A percentile compares a stretch with the other conserved stretches of the same genome.
phyloP scores from a whole-genome alignment of 2,113 vertebrate species.

The Anas platyrhynchos region DNA sequence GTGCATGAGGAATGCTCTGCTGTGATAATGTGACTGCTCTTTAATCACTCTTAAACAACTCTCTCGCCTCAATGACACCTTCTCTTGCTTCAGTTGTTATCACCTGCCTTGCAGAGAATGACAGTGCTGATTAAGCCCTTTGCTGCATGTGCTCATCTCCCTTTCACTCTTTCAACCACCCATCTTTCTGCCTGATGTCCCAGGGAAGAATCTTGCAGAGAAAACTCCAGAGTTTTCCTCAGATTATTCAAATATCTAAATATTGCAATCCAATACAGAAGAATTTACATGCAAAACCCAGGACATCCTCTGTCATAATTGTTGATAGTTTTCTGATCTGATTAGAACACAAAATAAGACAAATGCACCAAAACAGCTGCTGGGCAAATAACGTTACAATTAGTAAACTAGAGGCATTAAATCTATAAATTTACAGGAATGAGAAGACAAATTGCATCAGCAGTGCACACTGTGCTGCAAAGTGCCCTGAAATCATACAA shows the following conservation, averaged over 20 bases:
- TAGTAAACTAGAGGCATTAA: not conserved
- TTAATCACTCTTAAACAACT: constrained; percentile 42
- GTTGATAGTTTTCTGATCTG: not conserved
- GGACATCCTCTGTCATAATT: not conserved
- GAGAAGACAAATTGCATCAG: not conserved
- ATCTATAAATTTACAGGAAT: not conserved
- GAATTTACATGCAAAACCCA: not conserved
- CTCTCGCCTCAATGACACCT: not conserved
- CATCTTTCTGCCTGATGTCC: rapidly evolving
- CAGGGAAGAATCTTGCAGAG: not conserved
- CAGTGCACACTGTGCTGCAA: not conserved
- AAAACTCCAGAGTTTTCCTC: not conserved
- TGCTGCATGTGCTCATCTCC: not conserved
- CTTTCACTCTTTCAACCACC: not conserved
- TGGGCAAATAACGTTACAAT: not conserved
- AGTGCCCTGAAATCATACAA: rapidly evolving
- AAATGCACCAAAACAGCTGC: not conserved
- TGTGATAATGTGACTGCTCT: not conserved
- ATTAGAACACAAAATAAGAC: not conserved
- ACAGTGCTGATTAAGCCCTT: not conserved
- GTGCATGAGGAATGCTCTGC: not conserved
- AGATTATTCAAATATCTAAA: not conserved
- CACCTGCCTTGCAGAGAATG: not conserved
- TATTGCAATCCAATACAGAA: not conserved
- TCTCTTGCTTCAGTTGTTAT: constrained; percentile 9